phyloP scores from a whole-genome alignment of 2,797 vertebrate genomes.

The Dipus sagitta region DNA sequence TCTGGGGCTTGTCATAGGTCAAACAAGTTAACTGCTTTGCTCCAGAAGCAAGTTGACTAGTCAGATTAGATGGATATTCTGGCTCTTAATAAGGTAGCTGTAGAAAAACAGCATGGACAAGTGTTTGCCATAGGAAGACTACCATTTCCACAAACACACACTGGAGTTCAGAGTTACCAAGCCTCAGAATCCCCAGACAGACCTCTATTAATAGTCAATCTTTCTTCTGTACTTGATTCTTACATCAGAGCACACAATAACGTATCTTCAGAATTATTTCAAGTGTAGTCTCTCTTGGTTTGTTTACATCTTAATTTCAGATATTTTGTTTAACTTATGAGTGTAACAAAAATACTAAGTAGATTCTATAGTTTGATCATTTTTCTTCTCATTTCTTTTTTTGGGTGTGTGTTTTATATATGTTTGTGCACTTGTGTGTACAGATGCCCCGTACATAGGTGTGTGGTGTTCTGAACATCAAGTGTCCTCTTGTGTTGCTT shows the following conservation, averaged over 20 bases:
- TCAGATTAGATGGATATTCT: not conserved
- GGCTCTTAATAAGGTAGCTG: not conserved
- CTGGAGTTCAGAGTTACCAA: not conserved
- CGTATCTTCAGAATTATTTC: not conserved
- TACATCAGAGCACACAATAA: not conserved
- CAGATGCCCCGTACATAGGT: too few species aligned
- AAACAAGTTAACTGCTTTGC: not conserved
- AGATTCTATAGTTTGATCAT: too few species aligned
- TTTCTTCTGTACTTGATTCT: not conserved
- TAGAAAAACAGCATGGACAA: not conserved
- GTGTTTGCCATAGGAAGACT: not conserved
- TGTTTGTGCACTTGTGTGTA: too few species aligned
- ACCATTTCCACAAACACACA: not conserved
- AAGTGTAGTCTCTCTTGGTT: not conserved
- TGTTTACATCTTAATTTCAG: slow-evolving; percentile 36
- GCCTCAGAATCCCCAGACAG: not conserved
- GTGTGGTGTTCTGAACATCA: too few species aligned
- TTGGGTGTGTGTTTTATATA: too few species aligned
- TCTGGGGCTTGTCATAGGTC: not conserved
- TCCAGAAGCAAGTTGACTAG: not conserved
- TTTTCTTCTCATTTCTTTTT: too few species aligned
- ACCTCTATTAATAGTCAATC: not conserved
- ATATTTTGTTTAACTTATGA: not conserved
- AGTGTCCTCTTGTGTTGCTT: too few species aligned
- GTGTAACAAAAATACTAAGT: too few species aligned